A percentile compares a stretch with the other conserved stretches of the same genome.
Evolutionary conservation across 2,797 vertebrate species (phyloP).

Genomic region (Sternotherus odoratus): DNA sequence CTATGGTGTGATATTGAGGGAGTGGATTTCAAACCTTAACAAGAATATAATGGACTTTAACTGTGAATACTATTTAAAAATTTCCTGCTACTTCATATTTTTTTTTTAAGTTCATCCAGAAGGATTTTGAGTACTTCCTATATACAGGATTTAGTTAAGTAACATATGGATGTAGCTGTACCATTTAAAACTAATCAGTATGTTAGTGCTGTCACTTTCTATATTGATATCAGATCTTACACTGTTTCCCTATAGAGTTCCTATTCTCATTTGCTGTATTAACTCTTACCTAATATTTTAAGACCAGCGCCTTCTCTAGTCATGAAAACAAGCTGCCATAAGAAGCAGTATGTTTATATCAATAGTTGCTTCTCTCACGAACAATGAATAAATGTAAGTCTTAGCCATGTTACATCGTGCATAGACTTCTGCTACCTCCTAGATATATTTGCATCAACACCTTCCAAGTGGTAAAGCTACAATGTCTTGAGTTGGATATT

Average conservation of each 20-base stretch:
- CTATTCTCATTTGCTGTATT: background rate
- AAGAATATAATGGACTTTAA: background rate
- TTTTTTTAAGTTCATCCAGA: background rate
- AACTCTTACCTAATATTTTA: background rate
- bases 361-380: background rate
- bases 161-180: background rate
- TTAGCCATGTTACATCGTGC: background rate
- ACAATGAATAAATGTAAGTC: background rate
- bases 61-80: background rate
- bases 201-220: background rate
- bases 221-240: background rate
- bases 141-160: background rate
- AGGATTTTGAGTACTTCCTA: background rate
- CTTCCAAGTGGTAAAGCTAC: background rate
- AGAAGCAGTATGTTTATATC: background rate
- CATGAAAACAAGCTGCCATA: background rate
- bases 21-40: slow-evolving; percentile 26
- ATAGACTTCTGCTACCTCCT: background rate
- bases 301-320: background rate
- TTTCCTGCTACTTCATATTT: background rate
- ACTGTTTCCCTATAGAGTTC: background rate
- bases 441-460: background rate
- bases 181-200: background rate
- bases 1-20: background rate
- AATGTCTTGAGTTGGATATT: background rate